Evolutionary conservation across 2,797 vertebrate genomes (phyloP).

Genomic region (Iguana delicatissima): DNA sequence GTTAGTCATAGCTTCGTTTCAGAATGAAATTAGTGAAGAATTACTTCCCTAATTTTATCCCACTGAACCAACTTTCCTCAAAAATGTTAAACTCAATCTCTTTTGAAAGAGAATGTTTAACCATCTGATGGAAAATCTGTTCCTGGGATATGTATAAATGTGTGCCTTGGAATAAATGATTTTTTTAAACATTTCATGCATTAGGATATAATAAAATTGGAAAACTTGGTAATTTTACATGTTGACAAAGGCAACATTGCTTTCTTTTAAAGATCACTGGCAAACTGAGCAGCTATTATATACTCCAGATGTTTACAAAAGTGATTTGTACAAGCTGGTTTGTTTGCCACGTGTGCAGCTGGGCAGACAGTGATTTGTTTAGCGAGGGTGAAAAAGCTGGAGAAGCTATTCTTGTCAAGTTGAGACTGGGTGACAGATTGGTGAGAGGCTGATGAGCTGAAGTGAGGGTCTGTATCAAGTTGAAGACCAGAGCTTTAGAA

Average conservation of each 20-base stretch:
- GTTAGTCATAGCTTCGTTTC: too few species aligned
- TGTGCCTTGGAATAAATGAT: not conserved
- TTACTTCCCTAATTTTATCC: too few species aligned
- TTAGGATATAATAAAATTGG: conserved; percentile 15
- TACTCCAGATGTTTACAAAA: conserved; percentile 23
- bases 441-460: not conserved
- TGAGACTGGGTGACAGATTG: too few species aligned
- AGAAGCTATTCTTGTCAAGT: not conserved
- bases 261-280: conserved; percentile 5
- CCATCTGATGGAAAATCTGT: not conserved
- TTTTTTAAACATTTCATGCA: not conserved
- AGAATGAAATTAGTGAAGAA: too few species aligned
- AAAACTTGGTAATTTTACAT: conserved; percentile 3
- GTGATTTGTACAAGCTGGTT: conserved; percentile 8
- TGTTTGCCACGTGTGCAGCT: conserved; percentile 27
- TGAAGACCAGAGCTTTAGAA: not conserved
- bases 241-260: not conserved
- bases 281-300: conserved; percentile 13
- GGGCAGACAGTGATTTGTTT: conserved; percentile 6
- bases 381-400: not conserved
- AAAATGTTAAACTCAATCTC: not conserved
- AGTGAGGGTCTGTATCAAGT: not conserved
- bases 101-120: not conserved
- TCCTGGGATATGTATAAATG: not conserved
- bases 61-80: not conserved